Percentiles rank a stretch among this genome's conserved stretches.
phyloP scores from a whole-genome alignment of 2,113 vertebrate species.

The Marmota monax region DNA sequence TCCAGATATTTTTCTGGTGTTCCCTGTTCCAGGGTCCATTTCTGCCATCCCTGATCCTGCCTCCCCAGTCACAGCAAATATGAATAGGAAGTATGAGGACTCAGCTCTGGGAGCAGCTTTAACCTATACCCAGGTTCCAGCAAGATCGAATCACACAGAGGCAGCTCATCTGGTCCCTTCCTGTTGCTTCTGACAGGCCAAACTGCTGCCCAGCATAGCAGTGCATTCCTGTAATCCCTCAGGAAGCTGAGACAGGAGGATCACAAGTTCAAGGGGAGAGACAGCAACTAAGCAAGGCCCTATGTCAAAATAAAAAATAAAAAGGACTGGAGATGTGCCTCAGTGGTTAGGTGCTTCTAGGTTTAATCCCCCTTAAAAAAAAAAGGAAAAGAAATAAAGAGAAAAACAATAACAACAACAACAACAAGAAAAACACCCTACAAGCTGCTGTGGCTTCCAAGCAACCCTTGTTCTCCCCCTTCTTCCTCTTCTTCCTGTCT shows the following conservation, averaged over 20 bases:
- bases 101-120: neutral
- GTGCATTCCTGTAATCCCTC: neutral
- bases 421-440: too few relatives aligned
- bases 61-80: neutral
- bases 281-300: neutral
- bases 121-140: accelerated
- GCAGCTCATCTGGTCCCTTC: neutral
- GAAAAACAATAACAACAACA: too few relatives aligned
- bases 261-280: neutral
- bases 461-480: neutral
- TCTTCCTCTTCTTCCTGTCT: neutral
- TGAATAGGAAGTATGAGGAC: neutral
- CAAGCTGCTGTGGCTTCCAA: accelerated
- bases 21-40: neutral
- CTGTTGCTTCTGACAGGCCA: neutral
- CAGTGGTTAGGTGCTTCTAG: neutral
- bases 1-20: neutral
- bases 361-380: neutral
- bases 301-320: neutral
- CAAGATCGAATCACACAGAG: neutral
- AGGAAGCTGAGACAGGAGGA: neutral
- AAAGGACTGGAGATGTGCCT: neutral
- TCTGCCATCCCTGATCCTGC: neutral
- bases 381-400: too few relatives aligned
- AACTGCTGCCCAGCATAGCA: too few relatives aligned